These are phyloP conservation scores for Aphidius gifuensis DNA, from an alignment of 1,140 invertebrate genomes.

Conservation along the genomic window DNA sequence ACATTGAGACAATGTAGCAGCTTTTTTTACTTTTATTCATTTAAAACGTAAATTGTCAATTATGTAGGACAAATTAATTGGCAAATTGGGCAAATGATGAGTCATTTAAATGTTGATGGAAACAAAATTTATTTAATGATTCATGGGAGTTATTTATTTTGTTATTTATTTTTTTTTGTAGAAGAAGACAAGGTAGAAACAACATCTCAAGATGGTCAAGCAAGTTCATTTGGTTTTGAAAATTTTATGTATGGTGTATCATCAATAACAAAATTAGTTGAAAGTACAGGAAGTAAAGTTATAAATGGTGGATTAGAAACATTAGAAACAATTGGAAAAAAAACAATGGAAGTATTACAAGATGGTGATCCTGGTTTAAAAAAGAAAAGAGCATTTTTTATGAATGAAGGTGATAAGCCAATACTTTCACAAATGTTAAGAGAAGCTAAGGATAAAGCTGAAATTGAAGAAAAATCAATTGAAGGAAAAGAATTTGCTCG, in stretches of 20 bases:
- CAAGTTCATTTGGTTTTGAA: conserved; percentile 58
- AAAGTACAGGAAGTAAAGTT: conserved; percentile 74
- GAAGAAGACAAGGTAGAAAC: neutral
- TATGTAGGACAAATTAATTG: conserved; percentile 23
- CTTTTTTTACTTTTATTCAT: neutral
- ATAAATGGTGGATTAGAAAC: conserved; percentile 82
- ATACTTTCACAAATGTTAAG: conserved; percentile 65
- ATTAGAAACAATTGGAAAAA: conserved; percentile 87
- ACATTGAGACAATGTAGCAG: neutral
- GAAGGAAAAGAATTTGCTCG: conserved; percentile 59
- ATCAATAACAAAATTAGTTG: conserved; percentile 67
- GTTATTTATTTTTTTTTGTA: conserved; percentile 8
- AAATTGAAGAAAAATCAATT: conserved; percentile 64
- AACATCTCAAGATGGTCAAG: conserved; percentile 31
- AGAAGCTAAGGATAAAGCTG: conserved; percentile 80
- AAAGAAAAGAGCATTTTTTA: conserved; percentile 74
- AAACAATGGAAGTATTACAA: conserved; percentile 88
- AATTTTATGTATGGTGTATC: conserved; percentile 67
- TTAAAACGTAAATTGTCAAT: conserved; percentile 12
- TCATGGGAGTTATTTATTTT: neutral
- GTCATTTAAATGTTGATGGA: neutral
- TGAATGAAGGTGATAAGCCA: conserved; percentile 51
- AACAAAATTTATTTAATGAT: neutral
- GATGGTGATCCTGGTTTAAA: conserved; percentile 84
- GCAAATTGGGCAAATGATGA: conserved; percentile 20